Evolutionary conservation across 2,113 vertebrate species (phyloP), one percentile per base, ranked within the genome.

Genomic region (Menura novaehollandiae): DNA sequence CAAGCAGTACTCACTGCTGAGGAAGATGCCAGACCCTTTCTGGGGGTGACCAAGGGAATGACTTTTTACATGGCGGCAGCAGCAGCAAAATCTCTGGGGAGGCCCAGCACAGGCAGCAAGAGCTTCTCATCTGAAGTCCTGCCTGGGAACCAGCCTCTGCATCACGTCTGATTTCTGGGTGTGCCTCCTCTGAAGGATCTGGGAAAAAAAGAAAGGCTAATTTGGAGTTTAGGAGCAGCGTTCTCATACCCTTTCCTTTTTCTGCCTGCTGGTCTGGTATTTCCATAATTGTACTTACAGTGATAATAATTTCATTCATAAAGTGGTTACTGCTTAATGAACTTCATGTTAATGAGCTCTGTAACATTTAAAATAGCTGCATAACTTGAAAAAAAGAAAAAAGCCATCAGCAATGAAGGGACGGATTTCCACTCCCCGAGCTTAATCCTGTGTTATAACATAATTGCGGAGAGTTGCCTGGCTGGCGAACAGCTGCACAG

Each of bases 401-500:
- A 69, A 76, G 55, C 18, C 46, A 47, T 35, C n/a, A 58, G 49
- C 46, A 89, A 30, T 53, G 82, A 46, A 91, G 56, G 56, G 73
- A 75, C 0, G 6, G 52, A 84, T 92, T 94, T 95, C 88, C 37
- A 80, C 71, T 90, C 81, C 63, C 43, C 2, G 3, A 46, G 49
- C 47, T 90, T 95, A 95, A 95, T 96, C 90, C 85, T 73, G 69
- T 3, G 14, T 75, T 94, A 37, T 32, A 94, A 43, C 15, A 13
- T 89, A 92, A 84, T 91, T 84, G 91, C n/a, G 26, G 84, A 86
- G 92, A 55, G 80, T 49, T 96, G 88, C 86, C 88, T 94, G 95
- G 52, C 86, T 95, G 89, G 76, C 2, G 37, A 96, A 88, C 93
- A 96, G 95, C 96, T 95, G 92, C 92, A 60, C 91, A 94, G 93